phyloP scores from a whole-genome alignment of 2,113 vertebrate species.

The Prietella phreatophila region DNA sequence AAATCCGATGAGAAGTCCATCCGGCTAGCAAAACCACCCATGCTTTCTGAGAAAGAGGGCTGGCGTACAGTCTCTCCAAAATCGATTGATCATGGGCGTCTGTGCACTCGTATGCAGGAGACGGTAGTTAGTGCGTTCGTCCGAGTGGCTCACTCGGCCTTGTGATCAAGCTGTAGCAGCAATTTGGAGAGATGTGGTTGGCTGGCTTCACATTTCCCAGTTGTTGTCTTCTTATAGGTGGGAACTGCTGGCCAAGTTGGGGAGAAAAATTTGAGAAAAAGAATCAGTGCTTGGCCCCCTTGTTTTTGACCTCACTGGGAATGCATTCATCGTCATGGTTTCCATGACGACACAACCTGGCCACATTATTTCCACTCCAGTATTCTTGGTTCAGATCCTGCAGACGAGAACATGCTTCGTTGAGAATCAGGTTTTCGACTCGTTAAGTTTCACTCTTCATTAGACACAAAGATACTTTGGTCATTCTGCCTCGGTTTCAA shows the following conservation, averaged over 20 bases:
- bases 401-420: not conserved
- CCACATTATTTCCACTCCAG: not conserved
- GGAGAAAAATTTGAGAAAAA: not conserved
- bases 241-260: not conserved
- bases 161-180: not conserved
- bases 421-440: not conserved
- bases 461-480: not conserved
- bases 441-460: conserved; percentile 21
- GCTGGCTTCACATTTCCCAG: not conserved
- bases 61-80: too few species aligned
- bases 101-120: not conserved
- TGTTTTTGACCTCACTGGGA: not conserved
- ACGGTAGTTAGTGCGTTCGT: not conserved
- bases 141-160: not conserved
- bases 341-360: too few species aligned
- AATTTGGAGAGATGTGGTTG: not conserved
- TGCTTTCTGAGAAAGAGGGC: not conserved
- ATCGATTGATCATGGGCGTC: not conserved
- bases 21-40: not conserved
- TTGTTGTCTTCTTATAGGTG: not conserved
- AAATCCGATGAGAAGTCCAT: not conserved
- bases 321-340: not conserved
- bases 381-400: not conserved
- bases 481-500: not conserved
- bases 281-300: not conserved